Evolutionary conservation across 2,113 vertebrate species (phyloP), one percentile per base, ranked within the genome.

Genomic region (Lophochroa leadbeateri): DNA sequence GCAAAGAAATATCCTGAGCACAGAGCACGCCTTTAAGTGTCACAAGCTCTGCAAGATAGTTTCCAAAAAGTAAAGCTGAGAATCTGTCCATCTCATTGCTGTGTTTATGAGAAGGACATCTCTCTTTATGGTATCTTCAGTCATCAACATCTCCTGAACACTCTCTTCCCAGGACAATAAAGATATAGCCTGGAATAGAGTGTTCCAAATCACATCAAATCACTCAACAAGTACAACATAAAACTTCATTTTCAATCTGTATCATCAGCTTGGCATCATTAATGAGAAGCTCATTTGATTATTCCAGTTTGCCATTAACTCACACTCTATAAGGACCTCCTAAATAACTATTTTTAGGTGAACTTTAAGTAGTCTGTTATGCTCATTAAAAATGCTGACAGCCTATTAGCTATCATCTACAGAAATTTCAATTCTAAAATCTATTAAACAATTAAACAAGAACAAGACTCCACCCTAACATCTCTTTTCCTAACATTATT

Each of bases 361-460:
- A 88, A 88, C 57, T 49, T 88, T 52, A 93, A 70, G 23, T 49
- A 81, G 53, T 41, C 44, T 3, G 24, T 78, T 68, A 74, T 13
- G 17, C 25, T 68, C 80, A 84, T 70, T 84, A 84, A 93, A 94
- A 90, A 78, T 29, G 25, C 17, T 74, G 82, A 75, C 60, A 82
- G 64, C 12, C 35, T 92, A 64, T 76, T 90, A 86, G 43, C 75
- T 95, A 91, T 60, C 25, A 70, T 77, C 60, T 52, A 52, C 57
- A 68, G 70, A 84, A 43, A 24, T 84, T 85, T 90, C 79, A 31
- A 44, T 84, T 88, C 74, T 72, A 92, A 84, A 91, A 84, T 70
- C 64, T 65, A 86, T 71, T 93, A 68, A 92, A 88, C 18, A 86
- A 94, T 96, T 94, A 91, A 78, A 57, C 55, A 95, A 77, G 67